Evolutionary conservation across 2,797 vertebrate species (phyloP), one percentile per base, ranked within the genome.

Genomic region (Danio tinwini): DNA sequence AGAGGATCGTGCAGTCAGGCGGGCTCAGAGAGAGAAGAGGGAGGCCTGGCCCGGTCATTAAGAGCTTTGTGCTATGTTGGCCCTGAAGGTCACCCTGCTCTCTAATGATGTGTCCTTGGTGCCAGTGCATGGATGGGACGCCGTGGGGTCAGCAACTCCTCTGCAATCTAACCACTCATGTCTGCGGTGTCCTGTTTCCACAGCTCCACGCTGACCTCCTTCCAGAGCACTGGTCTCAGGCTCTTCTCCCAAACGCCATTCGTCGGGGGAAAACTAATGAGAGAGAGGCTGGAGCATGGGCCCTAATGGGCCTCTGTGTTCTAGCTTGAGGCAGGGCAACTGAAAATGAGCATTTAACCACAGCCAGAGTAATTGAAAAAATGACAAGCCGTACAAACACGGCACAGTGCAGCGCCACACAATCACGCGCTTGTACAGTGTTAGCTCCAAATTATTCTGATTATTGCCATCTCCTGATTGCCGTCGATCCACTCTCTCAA

Each of bases 321-420:
- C 88, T 90, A 76, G 92, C 93, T 93, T 85, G 59, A 74, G 93
- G 92, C 92, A 90, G 91, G 61, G 89, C 90, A 90, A 87, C 91
- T 92, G 90, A 92, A 93, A 93, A 93, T 91, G 89, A 93, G 90
- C 93, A 91, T 93, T 93, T 93, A 94, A 93, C 91, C 92, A 93
- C 89, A 90, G 91, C 89, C 89, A 87, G 19, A 88, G 91, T 94
- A 93, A 94, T 93, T 94, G 92, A 93, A 94, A 93, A 93, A 93
- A 94, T 94, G 91, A 93, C 91, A 93, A 91, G 90, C 88, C 78
- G 79, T 86, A 90, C 86, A 87, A 88, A 90, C 86, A 82, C 85
- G 3, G 29, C 2, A 8, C 78, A 71, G 58, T 37, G 39, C 80
- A 76, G 55, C n/a, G 6, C 89, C 62, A 79, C 78, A 81, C 61